Conservation (phyloP, 2,113 vertebrate species). For the Paedocypris sp. region DNA sequence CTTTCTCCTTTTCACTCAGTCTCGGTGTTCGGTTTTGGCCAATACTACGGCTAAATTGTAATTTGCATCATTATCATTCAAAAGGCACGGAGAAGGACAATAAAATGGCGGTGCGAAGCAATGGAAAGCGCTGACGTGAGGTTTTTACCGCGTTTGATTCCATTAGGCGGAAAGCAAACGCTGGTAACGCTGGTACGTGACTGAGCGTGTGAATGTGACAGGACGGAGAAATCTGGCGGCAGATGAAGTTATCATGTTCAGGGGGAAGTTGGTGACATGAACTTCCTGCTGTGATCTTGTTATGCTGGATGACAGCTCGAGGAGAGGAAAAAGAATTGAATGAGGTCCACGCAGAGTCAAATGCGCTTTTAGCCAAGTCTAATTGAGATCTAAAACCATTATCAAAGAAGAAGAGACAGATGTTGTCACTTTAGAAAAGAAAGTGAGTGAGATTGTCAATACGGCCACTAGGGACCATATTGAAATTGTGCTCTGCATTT, state of each 20-base stretch:
- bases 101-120: conserved; percentile 59
- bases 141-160: conserved; percentile 43
- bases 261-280: conserved; percentile 31
- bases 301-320: conserved; percentile 16
- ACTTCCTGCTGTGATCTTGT: conserved; percentile 35
- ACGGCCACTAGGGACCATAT: too few species aligned
- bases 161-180: conserved; percentile 45
- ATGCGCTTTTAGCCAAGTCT: conserved; percentile 12
- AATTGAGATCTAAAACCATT: conserved; percentile 26
- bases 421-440: conserved; percentile 7
- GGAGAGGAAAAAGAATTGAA: conserved; percentile 32
- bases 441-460: too few species aligned
- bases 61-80: conserved; percentile 84
- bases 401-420: conserved; percentile 1
- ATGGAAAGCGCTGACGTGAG: conserved; percentile 70
- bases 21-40: conserved; percentile 61
- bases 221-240: neutral
- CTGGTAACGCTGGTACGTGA: conserved; percentile 25
- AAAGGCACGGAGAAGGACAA: conserved; percentile 80
- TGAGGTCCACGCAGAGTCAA: conserved; percentile 14
- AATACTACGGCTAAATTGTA: conserved; percentile 69
- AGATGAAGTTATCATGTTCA: conserved; percentile 34
- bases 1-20: conserved; percentile 35
- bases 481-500: too few species aligned
- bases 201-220: conserved; percentile 24